These are phyloP conservation scores for Rhorus exstirpatorius DNA, from an alignment of 2,888 invertebrate genomes.

Conservation along the genomic window DNA sequence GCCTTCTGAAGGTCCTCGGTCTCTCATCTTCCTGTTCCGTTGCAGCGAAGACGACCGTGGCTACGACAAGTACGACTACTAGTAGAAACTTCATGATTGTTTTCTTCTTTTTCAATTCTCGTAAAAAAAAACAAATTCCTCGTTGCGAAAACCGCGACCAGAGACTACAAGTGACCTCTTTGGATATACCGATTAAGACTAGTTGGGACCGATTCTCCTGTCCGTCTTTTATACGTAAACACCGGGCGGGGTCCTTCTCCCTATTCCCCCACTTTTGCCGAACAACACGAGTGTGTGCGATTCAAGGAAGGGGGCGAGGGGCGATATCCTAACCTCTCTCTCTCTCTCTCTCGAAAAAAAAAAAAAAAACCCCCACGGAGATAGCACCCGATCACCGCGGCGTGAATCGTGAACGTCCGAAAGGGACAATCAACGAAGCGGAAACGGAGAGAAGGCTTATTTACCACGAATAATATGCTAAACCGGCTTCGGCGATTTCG, in stretches of 20 bases:
- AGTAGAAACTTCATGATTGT: conserved; percentile 85
- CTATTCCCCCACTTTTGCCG: conserved; percentile 41
- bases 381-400: conserved; percentile 42
- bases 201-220: conserved; percentile 81
- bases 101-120: conserved; percentile 1
- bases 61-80: conserved; percentile 87
- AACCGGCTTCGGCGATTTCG: conserved; percentile 20
- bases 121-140: conserved; percentile 1
- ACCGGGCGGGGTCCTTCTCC: conserved; percentile 81
- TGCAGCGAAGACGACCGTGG: conserved; percentile 86
- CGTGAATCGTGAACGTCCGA: conserved; percentile 42
- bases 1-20: conserved; percentile 92
- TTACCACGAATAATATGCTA: conserved; percentile 21
- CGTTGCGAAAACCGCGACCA: conserved; percentile 62
- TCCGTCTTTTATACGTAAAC: conserved; percentile 83
- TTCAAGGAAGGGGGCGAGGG: conserved; percentile 23
- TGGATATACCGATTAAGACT: conserved; percentile 82
- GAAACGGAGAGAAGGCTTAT: conserved; percentile 17
- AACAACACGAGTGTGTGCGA: conserved; percentile 24
- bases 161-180: conserved; percentile 68
- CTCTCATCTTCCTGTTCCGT: conserved; percentile 86
- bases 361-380: conserved; percentile 17
- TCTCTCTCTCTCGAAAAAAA: background rate
- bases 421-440: conserved; percentile 32
- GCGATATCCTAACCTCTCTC: conserved; percentile 37